Percentiles rank a stretch among this genome's conserved stretches.
Conservation (phyloP, 2,797 vertebrate species). For the Sebastes vulpes region DNA sequence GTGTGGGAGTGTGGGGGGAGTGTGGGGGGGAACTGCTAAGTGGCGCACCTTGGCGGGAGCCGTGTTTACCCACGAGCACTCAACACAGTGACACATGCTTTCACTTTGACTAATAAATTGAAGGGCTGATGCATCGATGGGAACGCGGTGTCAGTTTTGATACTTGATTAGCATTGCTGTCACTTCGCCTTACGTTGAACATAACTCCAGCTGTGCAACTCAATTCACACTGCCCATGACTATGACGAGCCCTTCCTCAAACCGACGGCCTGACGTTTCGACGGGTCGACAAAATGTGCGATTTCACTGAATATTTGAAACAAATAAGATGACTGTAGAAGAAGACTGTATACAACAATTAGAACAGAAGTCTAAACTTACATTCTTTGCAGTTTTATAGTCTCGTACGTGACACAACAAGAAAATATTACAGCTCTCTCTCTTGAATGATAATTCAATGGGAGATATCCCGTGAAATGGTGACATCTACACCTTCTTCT, state of each 20-base stretch:
- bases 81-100: conserved; percentile 68
- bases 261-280: conserved; percentile 67
- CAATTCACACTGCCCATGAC: conserved; percentile 75
- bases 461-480: background rate
- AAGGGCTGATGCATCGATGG: conserved; percentile 71
- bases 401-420: background rate
- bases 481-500: background rate
- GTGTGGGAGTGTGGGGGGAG: background rate
- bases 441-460: background rate
- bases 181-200: conserved; percentile 85
- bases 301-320: conserved; percentile 55
- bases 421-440: background rate
- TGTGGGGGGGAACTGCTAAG: conserved; percentile 32
- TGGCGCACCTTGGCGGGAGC: conserved; percentile 68
- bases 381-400: background rate
- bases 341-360: background rate
- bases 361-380: background rate
- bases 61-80: conserved; percentile 78
- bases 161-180: conserved; percentile 82
- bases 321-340: conserved; percentile 23
- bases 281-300: conserved; percentile 56
- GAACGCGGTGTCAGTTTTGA: conserved; percentile 79
- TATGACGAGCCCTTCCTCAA: conserved; percentile 75
- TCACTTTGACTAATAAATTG: conserved; percentile 79
- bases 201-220: conserved; percentile 84